A percentile compares a stretch with the other conserved stretches of the same genome.
Conservation (phyloP, 2,797 vertebrate species). For the Okamejei kenojei region DNA sequence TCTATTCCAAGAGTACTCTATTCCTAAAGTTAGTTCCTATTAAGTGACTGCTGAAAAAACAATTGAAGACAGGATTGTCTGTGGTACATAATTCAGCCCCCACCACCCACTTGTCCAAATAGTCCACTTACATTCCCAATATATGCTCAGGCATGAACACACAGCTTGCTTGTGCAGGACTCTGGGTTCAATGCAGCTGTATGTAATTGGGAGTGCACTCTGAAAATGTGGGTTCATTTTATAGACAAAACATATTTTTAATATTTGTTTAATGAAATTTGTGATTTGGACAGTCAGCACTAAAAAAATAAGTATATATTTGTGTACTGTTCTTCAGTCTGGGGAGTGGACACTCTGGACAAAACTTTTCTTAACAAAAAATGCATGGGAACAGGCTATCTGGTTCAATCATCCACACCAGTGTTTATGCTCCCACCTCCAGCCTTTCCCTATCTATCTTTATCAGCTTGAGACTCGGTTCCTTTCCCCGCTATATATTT, state of each 20-base stretch:
- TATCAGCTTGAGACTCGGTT: too few species aligned
- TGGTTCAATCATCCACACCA: too few species aligned
- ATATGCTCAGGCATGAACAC: neutral
- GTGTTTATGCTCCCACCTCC: too few species aligned
- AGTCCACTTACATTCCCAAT: neutral
- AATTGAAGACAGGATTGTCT: neutral
- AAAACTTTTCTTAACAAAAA: neutral
- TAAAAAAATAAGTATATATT: neutral
- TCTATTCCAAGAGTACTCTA: neutral
- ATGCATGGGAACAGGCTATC: too few species aligned
- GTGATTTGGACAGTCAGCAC: neutral
- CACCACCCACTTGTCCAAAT: neutral
- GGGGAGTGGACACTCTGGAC: neutral
- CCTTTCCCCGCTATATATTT: too few species aligned
- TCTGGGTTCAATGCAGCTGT: neutral
- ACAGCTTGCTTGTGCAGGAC: neutral
- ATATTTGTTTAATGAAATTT: neutral
- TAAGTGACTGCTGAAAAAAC: neutral
- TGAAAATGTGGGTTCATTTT: neutral
- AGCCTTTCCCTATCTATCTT: too few species aligned
- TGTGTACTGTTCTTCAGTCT: too few species aligned
- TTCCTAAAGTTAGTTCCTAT: too few species aligned
- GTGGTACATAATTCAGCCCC: too few species aligned
- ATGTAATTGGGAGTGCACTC: neutral
- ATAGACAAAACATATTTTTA: neutral